Evolutionary conservation across 2,113 vertebrate species (phyloP).

Genomic region (Malurus melanocephalus): DNA sequence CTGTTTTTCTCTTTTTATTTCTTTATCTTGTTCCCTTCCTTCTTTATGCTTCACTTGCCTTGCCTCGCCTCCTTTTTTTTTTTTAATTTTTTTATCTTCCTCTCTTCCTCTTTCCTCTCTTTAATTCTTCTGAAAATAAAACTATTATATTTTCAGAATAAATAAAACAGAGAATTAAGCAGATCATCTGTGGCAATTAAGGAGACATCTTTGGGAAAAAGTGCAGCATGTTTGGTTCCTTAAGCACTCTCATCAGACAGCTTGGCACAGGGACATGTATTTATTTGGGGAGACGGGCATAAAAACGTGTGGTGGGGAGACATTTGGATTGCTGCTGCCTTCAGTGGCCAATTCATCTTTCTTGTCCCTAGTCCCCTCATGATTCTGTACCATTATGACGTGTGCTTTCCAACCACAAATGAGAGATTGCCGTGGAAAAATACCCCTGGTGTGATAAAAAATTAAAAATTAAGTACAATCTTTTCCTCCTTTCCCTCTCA

Average conservation of each 20-base stretch:
- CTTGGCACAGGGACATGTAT: not conserved
- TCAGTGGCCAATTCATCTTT: not conserved
- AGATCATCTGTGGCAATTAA: not conserved
- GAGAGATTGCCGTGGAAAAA: not conserved
- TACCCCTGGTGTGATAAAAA: not conserved
- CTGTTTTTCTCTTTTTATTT: not conserved
- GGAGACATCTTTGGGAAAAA: not conserved
- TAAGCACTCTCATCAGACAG: not conserved
- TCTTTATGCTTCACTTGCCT: not conserved
- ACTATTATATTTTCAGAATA: not conserved
- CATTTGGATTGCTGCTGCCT: not conserved
- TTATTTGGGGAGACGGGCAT: not conserved
- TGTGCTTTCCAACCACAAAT: not conserved
- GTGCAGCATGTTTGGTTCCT: not conserved
- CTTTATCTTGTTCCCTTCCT: not conserved
- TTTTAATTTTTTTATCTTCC: not conserved
- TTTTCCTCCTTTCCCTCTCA: not conserved
- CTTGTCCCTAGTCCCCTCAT: constrained; percentile 5
- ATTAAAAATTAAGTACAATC: not conserved
- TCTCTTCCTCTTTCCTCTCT: not conserved
- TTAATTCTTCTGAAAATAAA: not conserved
- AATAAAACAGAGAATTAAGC: not conserved
- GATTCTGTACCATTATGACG: not conserved
- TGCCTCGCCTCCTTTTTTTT: not conserved
- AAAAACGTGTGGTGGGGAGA: not conserved